Evolutionary conservation across 2,113 vertebrate species (phyloP), one percentile per base, ranked within the genome.

Genomic region (Limanda limanda): DNA sequence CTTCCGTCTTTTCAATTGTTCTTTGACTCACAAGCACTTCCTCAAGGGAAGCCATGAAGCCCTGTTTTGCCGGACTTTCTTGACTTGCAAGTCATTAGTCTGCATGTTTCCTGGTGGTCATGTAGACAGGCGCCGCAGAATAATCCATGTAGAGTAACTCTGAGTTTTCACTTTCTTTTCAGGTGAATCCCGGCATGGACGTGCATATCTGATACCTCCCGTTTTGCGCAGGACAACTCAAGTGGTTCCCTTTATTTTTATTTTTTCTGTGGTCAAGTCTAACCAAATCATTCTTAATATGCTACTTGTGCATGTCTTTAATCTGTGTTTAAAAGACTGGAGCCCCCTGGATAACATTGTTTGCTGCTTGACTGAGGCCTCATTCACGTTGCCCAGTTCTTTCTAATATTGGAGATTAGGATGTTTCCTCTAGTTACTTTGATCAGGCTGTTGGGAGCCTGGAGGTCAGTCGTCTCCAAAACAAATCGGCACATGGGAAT

Each of bases 1-100:
- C 92, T 93, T 94, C 93, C 91, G 78, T 65, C 64, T 40, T 83
- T 74, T 82, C 91, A 45, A 91, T 94, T 94, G 92, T 95, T 92
- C 88, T 78, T 81, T 78, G 58, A 78, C 79, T 48, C 68, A 31
- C 69, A 74, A 69, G 40, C 82, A 58, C 82, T 95, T 95, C 93
- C 94, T 92, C 54, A 69, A 71, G 75, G 88, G 86, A 71, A 84
- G 64, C 71, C 40, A 24, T 63, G 63, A 45, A 52, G 65, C 88
- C 88, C 83, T 92, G 92, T 94, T 94, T 92, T 82, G 47, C 81
- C 83, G 86, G 81, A 57, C 76, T 83, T 91, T 90, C 80, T 74
- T 57, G 78, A 76, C 47, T 60, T 87, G 51, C 64, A 68, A 75
- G 48, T 85, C 68, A 20, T 3, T 13, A 9, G 51, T 54, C 8